Conservation (phyloP, 2,797 vertebrate genomes). For the Ctenopoma kingsleyae region DNA sequence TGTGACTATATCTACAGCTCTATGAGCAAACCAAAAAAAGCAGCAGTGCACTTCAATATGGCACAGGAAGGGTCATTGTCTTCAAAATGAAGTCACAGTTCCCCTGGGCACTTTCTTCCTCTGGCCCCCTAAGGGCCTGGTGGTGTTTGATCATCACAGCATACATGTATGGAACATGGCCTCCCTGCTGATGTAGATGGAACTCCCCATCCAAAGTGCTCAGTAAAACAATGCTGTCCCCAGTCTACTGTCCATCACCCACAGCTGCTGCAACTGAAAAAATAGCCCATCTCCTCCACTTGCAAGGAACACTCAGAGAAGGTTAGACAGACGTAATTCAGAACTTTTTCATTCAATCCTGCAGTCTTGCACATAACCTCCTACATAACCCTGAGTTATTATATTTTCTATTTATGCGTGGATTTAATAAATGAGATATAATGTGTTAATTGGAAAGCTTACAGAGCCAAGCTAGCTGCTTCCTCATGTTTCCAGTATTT, state of each 20-base stretch:
- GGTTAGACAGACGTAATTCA: not conserved
- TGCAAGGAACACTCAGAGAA: not conserved
- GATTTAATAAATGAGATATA: not conserved
- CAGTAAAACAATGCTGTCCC: not conserved
- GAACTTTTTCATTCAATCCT: not conserved
- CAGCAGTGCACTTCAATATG: conserved; percentile 9
- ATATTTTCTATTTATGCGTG: too few relatives aligned
- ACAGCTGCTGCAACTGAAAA: not conserved
- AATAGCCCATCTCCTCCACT: not conserved
- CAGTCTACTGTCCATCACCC: conserved; percentile 4
- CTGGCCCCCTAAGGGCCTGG: not conserved
- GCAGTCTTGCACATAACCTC: not conserved
- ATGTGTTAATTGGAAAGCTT: not conserved
- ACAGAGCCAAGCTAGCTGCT: too few relatives aligned
- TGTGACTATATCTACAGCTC: conserved; percentile 4
- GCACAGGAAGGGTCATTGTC: conserved; percentile 4
- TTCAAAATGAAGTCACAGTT: conserved; percentile 12
- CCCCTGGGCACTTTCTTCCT: not conserved
- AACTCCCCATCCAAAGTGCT: not conserved
- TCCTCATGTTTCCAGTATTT: too few relatives aligned
- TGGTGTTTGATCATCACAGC: conserved; percentile 32
- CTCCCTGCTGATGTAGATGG: conserved; percentile 24
- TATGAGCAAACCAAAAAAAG: conserved; percentile 2
- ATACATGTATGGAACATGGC: conserved; percentile 26
- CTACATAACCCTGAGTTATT: too few relatives aligned